Evolutionary conservation across 2,797 vertebrate genomes (phyloP).

Genomic region (Stomatorhinus walkeri): DNA sequence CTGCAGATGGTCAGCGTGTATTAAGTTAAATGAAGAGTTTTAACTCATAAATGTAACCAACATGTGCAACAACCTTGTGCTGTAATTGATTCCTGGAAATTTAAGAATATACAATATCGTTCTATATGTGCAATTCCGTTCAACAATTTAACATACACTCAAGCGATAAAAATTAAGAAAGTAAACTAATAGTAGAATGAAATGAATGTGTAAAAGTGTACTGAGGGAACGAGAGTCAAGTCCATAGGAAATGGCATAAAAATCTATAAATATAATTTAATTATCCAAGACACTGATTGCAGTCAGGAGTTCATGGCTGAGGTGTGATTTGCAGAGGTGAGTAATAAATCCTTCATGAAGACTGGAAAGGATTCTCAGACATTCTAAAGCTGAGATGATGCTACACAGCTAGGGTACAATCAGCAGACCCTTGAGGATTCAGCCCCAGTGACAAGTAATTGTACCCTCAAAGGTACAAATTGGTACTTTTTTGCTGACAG

Average conservation of each 20-base stretch:
- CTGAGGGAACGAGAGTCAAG: neutral
- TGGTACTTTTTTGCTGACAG: neutral
- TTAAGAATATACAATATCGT: neutral
- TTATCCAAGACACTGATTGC: neutral
- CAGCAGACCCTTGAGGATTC: neutral
- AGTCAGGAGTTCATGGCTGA: neutral
- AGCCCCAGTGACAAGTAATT: neutral
- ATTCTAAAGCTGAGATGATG: neutral
- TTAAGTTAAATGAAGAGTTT: neutral
- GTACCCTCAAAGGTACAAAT: neutral
- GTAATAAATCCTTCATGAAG: neutral
- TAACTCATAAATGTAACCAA: neutral
- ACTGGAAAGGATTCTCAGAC: neutral
- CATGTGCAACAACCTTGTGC: neutral
- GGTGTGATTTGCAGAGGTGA: neutral
- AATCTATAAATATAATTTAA: neutral
- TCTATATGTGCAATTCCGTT: neutral
- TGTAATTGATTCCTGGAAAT: neutral
- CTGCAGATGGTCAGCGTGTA: neutral
- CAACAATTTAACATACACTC: neutral
- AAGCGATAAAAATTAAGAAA: neutral
- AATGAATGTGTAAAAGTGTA: neutral
- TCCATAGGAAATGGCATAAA: neutral
- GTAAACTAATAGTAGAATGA: neutral
- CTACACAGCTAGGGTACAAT: neutral